Base-by-base conservation (phyloP, 2,888 invertebrate species). In the Hydriomena furcata region DNA sequence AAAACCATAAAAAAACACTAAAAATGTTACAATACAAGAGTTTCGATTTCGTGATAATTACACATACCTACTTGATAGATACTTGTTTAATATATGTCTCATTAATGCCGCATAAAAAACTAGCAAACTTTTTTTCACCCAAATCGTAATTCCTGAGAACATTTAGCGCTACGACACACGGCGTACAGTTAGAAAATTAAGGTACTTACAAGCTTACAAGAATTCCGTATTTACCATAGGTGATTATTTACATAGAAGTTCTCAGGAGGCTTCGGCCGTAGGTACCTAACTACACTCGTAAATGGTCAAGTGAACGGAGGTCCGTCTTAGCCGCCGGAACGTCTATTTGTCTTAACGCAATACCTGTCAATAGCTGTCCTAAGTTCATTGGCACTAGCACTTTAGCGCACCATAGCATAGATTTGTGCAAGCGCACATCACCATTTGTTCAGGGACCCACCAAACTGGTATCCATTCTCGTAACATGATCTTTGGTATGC, bases 261-360 rank as follows among this genome's bases (percentile, higher is more conserved):
- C 82, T 82, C 78, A 79, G 85, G 83, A 85, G 82, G 79, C 77
- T 76, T 76, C 73, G 75, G 73, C 73, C 72, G 73, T 79, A 72
- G 73, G 76, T 71, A 71, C 69, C 66, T 69, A 67, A 60, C 68
- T 73, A 68, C 70, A 71, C 65, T 67, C 62, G 61, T 68, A 73
- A 72, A 70, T 66, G 85, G 82, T 83, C 83, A 82, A 85, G 84
- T 79, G 84, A 86, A 80, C 84, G 84, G 85, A 79, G 86, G 83
- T 83, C 84, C 78, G 80, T 78, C 82, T 82, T 75, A 81, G 82
- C 75, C 80, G 82, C 81, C 82, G 79, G 80, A 77, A 80, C 84
- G 78, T 82, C 75, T 89, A 82, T 89, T 88, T 88, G 88, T 88
- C 80, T 89, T 88, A 87, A 86, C 88, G 88, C 88, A 87, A 89